A percentile compares a stretch with the other conserved stretches of the same genome.
Evolutionary conservation across 2,113 vertebrate species (phyloP).

Genomic region (Morone saxatilis): DNA sequence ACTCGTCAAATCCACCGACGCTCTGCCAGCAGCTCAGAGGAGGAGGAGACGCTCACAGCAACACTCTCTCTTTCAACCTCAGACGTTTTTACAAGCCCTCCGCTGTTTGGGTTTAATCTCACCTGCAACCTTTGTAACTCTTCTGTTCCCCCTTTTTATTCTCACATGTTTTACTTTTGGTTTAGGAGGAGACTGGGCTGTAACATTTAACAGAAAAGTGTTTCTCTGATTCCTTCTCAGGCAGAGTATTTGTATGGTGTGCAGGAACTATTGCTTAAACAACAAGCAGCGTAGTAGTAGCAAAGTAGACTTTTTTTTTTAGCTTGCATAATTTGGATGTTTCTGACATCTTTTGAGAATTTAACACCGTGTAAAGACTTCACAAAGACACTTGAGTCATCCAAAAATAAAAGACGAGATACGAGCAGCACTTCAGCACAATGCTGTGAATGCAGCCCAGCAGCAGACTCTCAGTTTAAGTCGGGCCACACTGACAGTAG

Average conservation of each 20-base stretch:
- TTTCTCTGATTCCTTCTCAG: background rate
- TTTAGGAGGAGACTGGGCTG: background rate
- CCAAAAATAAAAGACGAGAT: background rate
- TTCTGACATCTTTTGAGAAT: background rate
- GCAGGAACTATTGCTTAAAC: background rate
- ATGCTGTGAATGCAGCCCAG: background rate
- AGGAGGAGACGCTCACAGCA: constrained; percentile 18
- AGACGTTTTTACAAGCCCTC: constrained; percentile 31
- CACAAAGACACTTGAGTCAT: background rate
- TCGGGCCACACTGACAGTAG: constrained; percentile 9
- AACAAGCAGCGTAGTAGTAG: background rate
- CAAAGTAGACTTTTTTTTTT: background rate
- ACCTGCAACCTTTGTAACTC: constrained; percentile 36
- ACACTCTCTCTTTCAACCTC: constrained; percentile 27
- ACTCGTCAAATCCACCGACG: constrained; percentile 50
- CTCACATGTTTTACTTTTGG: background rate
- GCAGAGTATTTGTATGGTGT: background rate
- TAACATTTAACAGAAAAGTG: constrained; percentile 4
- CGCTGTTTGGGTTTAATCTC: constrained; percentile 27
- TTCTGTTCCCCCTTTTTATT: background rate
- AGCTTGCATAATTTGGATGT: background rate
- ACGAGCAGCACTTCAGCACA: background rate
- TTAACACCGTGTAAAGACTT: background rate
- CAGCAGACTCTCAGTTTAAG: background rate
- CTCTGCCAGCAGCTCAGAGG: constrained; percentile 53